Evolutionary conservation across 2,888 invertebrate species (phyloP).

Genomic region (Diloba caeruleocephala): DNA sequence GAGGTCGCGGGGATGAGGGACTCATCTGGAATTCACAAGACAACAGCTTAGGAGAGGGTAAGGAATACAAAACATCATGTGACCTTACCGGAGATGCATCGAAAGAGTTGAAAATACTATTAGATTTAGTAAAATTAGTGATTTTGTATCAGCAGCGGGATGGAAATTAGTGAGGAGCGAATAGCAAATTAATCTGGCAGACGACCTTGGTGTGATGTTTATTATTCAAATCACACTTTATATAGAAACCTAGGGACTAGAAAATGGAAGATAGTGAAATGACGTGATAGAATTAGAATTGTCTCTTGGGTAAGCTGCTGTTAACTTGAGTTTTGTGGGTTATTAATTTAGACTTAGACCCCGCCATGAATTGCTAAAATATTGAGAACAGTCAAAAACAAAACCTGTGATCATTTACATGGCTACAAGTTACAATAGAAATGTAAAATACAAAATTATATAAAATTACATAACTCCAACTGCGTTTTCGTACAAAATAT

Average conservation of each 20-base stretch:
- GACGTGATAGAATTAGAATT: constrained; percentile 45
- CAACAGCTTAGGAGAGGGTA: constrained; percentile 82
- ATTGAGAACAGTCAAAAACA: constrained; percentile 3
- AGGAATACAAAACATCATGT: constrained; percentile 68
- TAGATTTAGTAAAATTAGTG: constrained; percentile 49
- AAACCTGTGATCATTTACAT: constrained; percentile 26
- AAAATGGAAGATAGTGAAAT: constrained; percentile 35
- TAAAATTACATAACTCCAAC: no score
- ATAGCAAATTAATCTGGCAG: constrained; percentile 32
- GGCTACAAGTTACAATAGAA: no score
- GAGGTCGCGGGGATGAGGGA: constrained; percentile 86
- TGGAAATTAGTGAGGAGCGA: constrained; percentile 36
- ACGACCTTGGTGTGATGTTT: constrained; percentile 42
- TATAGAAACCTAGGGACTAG: constrained; percentile 31
- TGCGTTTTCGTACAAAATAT: no score
- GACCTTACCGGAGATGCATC: constrained; percentile 47
- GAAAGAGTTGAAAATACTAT: constrained; percentile 49
- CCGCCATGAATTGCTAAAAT: constrained; percentile 22
- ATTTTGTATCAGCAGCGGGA: constrained; percentile 32
- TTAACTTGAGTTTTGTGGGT: constrained; percentile 28
- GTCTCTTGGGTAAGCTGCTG: constrained; percentile 31
- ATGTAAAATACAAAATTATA: no score
- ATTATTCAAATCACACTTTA: constrained; percentile 57
- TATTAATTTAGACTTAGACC: constrained; percentile 36
- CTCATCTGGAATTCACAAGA: constrained; percentile 89